A percentile compares a stretch with the other conserved stretches of the same genome.
Evolutionary conservation across 2,113 vertebrate genomes (phyloP).

Genomic region (Hippocampus mohnikei): DNA sequence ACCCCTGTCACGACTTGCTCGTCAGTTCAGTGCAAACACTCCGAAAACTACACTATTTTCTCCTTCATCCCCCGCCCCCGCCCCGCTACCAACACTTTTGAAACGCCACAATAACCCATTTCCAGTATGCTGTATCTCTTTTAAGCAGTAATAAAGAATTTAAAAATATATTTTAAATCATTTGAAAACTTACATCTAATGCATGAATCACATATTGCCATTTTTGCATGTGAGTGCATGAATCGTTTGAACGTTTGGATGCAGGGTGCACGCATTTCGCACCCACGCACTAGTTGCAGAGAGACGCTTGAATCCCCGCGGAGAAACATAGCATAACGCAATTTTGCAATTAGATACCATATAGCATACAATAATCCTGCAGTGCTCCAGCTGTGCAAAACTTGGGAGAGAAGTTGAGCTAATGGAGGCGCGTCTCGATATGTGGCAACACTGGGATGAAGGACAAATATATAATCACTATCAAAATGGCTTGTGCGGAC

Average conservation of each 20-base stretch:
- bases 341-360: neutral
- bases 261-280: neutral
- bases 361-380: neutral
- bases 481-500: neutral
- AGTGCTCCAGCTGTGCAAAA: neutral
- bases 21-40: conserved; percentile 74
- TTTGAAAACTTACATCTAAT: neutral
- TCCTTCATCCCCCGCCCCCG: neutral
- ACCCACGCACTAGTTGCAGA: neutral
- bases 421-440: too few relatives aligned
- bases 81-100: neutral
- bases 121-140: neutral
- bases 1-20: conserved; percentile 84
- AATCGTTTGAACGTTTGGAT: neutral
- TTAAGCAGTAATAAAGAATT: neutral
- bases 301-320: neutral
- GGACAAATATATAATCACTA: neutral
- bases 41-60: conserved; percentile 43
- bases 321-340: neutral
- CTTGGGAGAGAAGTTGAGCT: neutral
- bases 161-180: neutral
- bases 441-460: neutral
- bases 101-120: neutral
- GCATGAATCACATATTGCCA: neutral
- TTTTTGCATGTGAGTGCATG: neutral